These are phyloP conservation scores for Tenodera sinensis DNA, from an alignment of 2,888 invertebrate genomes.

Conservation along the genomic window DNA sequence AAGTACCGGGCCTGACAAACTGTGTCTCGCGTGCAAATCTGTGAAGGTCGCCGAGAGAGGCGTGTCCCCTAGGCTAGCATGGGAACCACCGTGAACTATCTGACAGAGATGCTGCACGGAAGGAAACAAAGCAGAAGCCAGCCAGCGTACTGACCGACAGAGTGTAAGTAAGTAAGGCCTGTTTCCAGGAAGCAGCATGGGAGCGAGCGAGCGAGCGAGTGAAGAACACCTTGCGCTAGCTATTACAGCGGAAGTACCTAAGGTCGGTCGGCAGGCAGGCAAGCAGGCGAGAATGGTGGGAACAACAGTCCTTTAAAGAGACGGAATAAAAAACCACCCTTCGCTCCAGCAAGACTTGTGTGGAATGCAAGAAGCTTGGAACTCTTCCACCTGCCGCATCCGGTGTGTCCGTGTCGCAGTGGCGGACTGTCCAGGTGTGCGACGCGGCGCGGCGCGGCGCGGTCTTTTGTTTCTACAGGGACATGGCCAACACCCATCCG, in stretches of 20 bases:
- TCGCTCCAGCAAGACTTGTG: not conserved
- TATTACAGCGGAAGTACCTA: not conserved
- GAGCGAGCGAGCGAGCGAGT: not conserved
- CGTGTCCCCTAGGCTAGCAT: no score
- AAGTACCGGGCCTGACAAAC: no score
- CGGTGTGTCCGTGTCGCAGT: not conserved
- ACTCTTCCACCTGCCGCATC: not conserved
- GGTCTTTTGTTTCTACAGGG: no score
- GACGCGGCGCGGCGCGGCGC: no score
- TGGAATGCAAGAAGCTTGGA: not conserved
- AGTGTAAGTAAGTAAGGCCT: no score
- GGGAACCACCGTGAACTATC: no score
- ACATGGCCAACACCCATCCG: no score
- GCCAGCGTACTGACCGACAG: no score
- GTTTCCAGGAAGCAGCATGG: not conserved
- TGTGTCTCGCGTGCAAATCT: no score
- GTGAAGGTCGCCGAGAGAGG: no score
- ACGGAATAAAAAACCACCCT: not conserved
- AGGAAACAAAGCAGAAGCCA: no score
- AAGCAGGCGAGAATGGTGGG: not conserved
- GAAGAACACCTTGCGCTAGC: not conserved
- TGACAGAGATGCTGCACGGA: no score
- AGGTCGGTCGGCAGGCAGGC: not conserved
- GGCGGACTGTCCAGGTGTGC: not conserved
- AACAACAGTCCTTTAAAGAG: not conserved